Evolutionary conservation across 2,113 vertebrate genomes (phyloP).

Genomic region (Tilapia sparmanii): DNA sequence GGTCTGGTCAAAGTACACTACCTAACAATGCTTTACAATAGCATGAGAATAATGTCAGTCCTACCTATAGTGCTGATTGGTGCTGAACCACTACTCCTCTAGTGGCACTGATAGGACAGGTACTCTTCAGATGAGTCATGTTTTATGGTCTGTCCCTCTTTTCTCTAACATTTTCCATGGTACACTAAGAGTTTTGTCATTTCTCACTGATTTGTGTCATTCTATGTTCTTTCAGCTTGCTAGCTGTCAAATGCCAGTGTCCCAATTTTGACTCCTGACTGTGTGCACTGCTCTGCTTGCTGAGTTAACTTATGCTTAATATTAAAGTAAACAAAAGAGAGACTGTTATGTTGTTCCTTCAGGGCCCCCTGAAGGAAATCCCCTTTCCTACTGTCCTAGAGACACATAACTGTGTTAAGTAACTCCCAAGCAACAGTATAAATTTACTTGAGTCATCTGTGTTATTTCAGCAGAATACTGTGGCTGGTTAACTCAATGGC

Average conservation of each 20-base stretch:
- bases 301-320: neutral
- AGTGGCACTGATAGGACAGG: neutral
- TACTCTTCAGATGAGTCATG: neutral
- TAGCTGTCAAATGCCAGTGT: neutral
- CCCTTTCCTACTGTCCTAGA: neutral
- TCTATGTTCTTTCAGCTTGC: neutral
- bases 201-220: neutral
- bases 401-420: neutral
- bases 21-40: neutral
- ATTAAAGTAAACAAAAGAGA: neutral
- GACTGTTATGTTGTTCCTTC: neutral
- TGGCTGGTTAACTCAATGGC: neutral
- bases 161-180: rapidly evolving
- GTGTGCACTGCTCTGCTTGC: neutral
- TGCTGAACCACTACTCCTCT: neutral
- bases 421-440: neutral
- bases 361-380: neutral
- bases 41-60: neutral
- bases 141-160: neutral
- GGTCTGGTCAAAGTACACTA: neutral
- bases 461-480: neutral
- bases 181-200: neutral
- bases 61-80: neutral
- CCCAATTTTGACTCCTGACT: neutral
- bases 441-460: neutral